Evolutionary conservation across 2,888 invertebrate species (phyloP).

Genomic region (Hypselothyrea guttata): DNA sequence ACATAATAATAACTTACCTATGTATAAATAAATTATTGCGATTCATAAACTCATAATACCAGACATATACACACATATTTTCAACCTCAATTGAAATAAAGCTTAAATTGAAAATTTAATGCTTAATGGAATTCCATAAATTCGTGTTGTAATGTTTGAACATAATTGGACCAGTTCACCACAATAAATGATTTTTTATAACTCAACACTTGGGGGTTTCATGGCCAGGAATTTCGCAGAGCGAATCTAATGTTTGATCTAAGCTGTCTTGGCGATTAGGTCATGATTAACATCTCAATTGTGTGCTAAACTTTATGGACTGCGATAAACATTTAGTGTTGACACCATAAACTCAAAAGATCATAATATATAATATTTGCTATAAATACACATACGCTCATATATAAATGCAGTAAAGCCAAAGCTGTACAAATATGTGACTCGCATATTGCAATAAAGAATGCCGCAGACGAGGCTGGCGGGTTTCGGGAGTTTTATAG

Average conservation of each 20-base stretch:
- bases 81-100: too few relatives aligned
- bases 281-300: conserved; percentile 38
- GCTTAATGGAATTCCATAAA: too few relatives aligned
- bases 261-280: conserved; percentile 23
- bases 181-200: conserved; percentile 3
- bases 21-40: too few relatives aligned
- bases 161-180: too few relatives aligned
- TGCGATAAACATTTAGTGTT: conserved; percentile 46
- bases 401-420: conserved; percentile 62
- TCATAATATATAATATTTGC: conserved; percentile 10
- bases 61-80: too few relatives aligned
- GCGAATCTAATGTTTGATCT: conserved; percentile 1
- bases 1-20: too few relatives aligned
- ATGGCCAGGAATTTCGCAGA: background rate
- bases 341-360: conserved; percentile 41
- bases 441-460: conserved; percentile 56
- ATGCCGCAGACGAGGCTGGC: conserved; percentile 28
- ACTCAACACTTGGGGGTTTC: conserved; percentile 6
- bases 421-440: conserved; percentile 63
- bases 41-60: too few relatives aligned
- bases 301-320: conserved; percentile 39
- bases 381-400: conserved; percentile 8
- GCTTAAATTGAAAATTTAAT: too few relatives aligned
- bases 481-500: conserved; percentile 34
- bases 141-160: too few relatives aligned